phyloP scores from a whole-genome alignment of 2,113 vertebrate genomes.

The Cyanoramphus novaezelandiae region DNA sequence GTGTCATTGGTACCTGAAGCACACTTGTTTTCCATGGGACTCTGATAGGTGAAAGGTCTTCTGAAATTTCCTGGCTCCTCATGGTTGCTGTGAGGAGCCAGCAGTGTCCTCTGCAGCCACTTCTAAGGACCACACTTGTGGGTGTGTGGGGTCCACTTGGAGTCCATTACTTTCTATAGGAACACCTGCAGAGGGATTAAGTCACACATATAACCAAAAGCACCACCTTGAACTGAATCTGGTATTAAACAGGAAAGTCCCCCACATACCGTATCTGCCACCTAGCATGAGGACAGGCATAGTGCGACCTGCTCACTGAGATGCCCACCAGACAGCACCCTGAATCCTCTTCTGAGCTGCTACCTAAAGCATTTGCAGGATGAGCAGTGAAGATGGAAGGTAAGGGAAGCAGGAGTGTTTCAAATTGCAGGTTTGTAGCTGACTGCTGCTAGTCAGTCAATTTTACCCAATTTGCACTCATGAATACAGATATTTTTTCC shows the following conservation, averaged over 20 bases:
- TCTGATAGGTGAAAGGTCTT: neutral
- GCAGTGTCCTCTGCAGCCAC: neutral
- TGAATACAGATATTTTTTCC: constrained; percentile 39
- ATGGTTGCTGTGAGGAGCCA: neutral
- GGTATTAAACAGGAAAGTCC: neutral
- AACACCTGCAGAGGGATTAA: neutral
- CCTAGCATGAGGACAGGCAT: neutral
- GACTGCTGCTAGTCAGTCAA: constrained; percentile 22
- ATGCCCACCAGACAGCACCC: neutral
- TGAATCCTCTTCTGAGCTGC: neutral
- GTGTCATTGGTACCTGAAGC: neutral
- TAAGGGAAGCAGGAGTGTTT: neutral
- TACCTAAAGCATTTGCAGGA: neutral
- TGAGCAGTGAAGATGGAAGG: neutral
- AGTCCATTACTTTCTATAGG: neutral
- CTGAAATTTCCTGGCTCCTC: neutral
- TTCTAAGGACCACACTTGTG: neutral
- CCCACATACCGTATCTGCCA: neutral
- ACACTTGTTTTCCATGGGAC: neutral
- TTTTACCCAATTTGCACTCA: constrained; percentile 63
- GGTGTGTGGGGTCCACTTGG: neutral
- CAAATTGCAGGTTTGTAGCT: neutral
- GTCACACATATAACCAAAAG: neutral
- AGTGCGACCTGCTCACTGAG: neutral
- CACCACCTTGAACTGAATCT: neutral